Conservation (phyloP, 1,140 invertebrate genomes). For the Lepidurus packardi region DNA sequence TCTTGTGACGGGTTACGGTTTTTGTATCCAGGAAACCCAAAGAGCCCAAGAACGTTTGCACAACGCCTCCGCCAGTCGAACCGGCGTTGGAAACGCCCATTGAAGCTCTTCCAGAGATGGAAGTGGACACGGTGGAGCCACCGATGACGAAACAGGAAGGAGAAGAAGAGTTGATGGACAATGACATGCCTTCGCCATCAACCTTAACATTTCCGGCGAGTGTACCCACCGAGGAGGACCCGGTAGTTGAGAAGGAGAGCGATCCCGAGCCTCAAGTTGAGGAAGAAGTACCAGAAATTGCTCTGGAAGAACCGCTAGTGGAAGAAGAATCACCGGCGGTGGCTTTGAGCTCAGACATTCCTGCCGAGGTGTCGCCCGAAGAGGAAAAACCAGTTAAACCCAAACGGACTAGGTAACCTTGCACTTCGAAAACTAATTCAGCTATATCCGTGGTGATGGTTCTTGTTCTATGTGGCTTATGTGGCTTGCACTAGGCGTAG, state of each 20-base stretch:
- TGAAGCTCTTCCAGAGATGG: not conserved
- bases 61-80: not conserved
- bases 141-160: not conserved
- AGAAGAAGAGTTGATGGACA: constrained; percentile 32
- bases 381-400: constrained; percentile 6
- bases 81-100: not conserved
- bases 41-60: not conserved
- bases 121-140: not conserved
- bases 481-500: not conserved
- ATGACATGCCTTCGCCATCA: not conserved
- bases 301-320: not conserved
- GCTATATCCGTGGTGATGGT: not conserved
- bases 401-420: constrained; percentile 8
- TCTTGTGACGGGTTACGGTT: constrained; percentile 9
- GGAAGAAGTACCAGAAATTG: constrained; percentile 31
- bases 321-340: constrained; percentile 3
- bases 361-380: not conserved
- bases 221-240: not conserved
- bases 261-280: constrained; percentile 22
- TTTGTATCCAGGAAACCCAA: constrained; percentile 15
- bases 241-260: not conserved
- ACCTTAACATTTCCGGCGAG: not conserved
- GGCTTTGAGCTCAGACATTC: not conserved
- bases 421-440: not conserved
- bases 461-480: not conserved